phyloP scores from a whole-genome alignment of 1,140 invertebrate species.

The Mylabris phalerata region DNA sequence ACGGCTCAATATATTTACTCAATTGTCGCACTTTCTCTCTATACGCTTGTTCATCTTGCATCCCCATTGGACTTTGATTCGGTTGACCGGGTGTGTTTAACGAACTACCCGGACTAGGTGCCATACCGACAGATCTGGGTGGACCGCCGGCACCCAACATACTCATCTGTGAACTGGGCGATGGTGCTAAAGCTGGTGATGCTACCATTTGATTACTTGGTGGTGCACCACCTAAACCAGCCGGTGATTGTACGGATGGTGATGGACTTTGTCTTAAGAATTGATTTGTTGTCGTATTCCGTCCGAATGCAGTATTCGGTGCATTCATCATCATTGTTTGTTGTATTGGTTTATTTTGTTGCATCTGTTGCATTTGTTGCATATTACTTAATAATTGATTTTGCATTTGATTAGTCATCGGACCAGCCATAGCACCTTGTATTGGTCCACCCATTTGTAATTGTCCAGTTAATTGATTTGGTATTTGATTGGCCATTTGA shows the following conservation, averaged over 20 bases:
- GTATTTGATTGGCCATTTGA: slow-evolving; percentile 46
- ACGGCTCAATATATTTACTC: slow-evolving; percentile 87
- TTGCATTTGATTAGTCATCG: slow-evolving; percentile 39
- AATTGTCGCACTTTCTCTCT: slow-evolving; percentile 86
- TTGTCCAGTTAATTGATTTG: slow-evolving; percentile 18
- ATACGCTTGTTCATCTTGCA: slow-evolving; percentile 79
- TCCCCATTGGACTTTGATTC: slow-evolving; percentile 60
- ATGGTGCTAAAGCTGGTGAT: slow-evolving; percentile 64
- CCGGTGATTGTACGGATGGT: slow-evolving; percentile 62
- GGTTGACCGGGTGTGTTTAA: slow-evolving; percentile 74
- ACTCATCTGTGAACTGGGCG: slow-evolving; percentile 57
- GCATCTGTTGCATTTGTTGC: slow-evolving; percentile 44
- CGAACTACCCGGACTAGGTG: slow-evolving; percentile 71
- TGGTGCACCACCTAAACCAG: slow-evolving; percentile 52
- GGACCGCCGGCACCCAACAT: slow-evolving; percentile 45
- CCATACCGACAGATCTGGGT: slow-evolving; percentile 54
- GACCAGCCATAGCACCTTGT: slow-evolving; percentile 41
- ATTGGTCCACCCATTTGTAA: slow-evolving; percentile 43
- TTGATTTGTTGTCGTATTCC: slow-evolving; percentile 57
- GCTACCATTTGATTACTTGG: slow-evolving; percentile 57
- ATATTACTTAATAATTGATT: slow-evolving; percentile 37
- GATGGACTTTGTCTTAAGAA: slow-evolving; percentile 64
- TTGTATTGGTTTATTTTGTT: slow-evolving; percentile 22
- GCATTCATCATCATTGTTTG: slow-evolving; percentile 29
- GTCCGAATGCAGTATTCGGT: slow-evolving; percentile 35